Evolutionary conservation across 2,888 invertebrate species (phyloP).

Genomic region (Caenorhabditis wallacei): DNA sequence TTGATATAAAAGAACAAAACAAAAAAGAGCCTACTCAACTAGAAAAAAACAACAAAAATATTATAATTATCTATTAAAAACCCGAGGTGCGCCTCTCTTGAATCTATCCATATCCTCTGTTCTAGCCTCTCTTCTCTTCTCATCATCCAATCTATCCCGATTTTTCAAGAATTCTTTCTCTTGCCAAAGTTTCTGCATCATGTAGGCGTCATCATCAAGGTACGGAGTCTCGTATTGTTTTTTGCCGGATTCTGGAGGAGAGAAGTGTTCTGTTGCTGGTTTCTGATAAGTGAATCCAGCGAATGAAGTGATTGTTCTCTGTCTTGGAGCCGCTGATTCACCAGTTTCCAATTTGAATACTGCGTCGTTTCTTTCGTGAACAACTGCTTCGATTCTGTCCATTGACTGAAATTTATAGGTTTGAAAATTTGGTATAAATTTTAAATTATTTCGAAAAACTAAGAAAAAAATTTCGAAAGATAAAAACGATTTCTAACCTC

Average conservation of each 20-base stretch:
- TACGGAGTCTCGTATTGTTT: constrained; percentile 82
- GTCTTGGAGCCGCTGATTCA: constrained; percentile 85
- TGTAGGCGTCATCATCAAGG: constrained; percentile 81
- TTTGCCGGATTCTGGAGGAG: constrained; percentile 67
- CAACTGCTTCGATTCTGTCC: constrained; percentile 93
- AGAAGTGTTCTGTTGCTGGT: constrained; percentile 77
- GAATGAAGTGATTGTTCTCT: constrained; percentile 79
- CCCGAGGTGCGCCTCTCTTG: constrained; percentile 71
- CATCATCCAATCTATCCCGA: constrained; percentile 67
- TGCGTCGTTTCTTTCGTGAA: constrained; percentile 94
- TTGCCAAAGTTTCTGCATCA: constrained; percentile 82
- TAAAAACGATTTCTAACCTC: constrained; percentile 69
- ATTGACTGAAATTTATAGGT: constrained; percentile 91
- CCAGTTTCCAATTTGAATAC: constrained; percentile 94
- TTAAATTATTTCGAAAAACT: too few relatives aligned
- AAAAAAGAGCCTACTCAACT: neutral
- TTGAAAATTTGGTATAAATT: too few relatives aligned
- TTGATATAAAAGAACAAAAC: constrained; percentile 28
- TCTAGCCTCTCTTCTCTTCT: constrained; percentile 51
- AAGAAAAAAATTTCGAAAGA: too few relatives aligned
- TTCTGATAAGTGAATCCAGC: constrained; percentile 82
- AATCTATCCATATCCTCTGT: constrained; percentile 71
- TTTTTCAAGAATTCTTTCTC: constrained; percentile 80
- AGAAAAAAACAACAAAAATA: neutral
- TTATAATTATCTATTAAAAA: constrained; percentile 65